These are phyloP conservation scores for Lithophane socia DNA, from an alignment of 2,888 invertebrate genomes.

Conservation along the genomic window DNA sequence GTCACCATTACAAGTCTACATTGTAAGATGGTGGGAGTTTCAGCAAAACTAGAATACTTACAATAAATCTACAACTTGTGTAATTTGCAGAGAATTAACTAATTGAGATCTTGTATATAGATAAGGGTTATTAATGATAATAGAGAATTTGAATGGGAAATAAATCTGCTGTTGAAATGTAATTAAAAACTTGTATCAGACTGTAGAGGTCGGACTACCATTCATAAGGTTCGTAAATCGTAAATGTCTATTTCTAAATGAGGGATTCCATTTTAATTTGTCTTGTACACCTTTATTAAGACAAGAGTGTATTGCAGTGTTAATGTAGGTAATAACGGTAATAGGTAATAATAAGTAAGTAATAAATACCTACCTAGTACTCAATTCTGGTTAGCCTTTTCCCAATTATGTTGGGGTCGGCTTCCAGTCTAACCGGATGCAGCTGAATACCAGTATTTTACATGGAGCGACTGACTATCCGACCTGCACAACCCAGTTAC, in stretches of 20 bases:
- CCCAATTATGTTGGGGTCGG: no score
- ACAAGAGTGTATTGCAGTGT: background rate
- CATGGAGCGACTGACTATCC: background rate
- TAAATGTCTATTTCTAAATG: constrained; percentile 5
- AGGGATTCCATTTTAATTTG: background rate
- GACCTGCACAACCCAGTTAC: background rate
- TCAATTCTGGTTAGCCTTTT: background rate
- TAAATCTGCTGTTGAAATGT: constrained; percentile 37
- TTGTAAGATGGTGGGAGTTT: constrained; percentile 17
- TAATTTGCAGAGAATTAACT: constrained; percentile 20
- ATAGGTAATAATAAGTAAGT: no score
- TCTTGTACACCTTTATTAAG: background rate
- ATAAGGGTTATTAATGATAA: constrained; percentile 40
- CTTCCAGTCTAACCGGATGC: background rate
- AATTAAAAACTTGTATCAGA: constrained; percentile 36
- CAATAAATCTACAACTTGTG: constrained; percentile 22
- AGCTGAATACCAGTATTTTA: background rate
- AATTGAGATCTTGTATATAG: constrained; percentile 31
- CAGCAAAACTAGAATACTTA: constrained; percentile 13
- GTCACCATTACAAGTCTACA: constrained; percentile 45
- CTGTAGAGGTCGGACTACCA: background rate
- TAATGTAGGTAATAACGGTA: no score
- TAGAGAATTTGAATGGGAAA: constrained; percentile 34
- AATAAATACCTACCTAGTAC: background rate
- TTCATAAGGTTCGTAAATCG: background rate